Percentiles rank a stretch among this genome's conserved stretches.
phyloP scores from a whole-genome alignment of 2,113 vertebrate species.

The Tetrao urogallus region DNA sequence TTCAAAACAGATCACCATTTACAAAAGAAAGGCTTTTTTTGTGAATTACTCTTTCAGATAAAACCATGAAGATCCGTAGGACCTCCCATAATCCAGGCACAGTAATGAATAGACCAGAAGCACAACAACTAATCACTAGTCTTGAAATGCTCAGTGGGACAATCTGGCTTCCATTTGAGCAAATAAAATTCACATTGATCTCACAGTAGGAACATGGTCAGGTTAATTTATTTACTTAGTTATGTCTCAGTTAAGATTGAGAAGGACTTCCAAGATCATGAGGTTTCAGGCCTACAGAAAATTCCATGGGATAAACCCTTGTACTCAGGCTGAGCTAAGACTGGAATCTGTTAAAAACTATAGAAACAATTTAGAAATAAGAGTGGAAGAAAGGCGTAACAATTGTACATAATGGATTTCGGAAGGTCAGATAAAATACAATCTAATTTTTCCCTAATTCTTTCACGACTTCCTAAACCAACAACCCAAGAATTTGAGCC shows the following conservation, averaged over 20 bases:
- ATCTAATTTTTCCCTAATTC: background rate
- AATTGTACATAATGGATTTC: background rate
- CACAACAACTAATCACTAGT: background rate
- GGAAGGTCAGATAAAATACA: background rate
- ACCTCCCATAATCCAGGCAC: background rate
- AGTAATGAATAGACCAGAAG: background rate
- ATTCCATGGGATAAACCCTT: background rate
- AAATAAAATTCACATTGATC: conserved; percentile 60
- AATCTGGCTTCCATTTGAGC: conserved; percentile 55
- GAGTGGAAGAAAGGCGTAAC: background rate
- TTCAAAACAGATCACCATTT: background rate
- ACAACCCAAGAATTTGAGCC: background rate
- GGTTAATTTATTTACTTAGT: conserved; percentile 54
- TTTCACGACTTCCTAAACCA: background rate
- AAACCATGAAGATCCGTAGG: background rate
- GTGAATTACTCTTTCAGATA: background rate
- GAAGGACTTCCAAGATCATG: background rate
- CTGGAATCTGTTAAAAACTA: conserved; percentile 11
- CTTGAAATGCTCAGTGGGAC: background rate
- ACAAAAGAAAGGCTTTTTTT: background rate
- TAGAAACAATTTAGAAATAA: background rate
- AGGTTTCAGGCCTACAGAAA: conserved; percentile 14
- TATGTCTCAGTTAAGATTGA: background rate
- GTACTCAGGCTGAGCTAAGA: background rate
- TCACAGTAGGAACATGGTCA: conserved; percentile 32